phyloP scores from a whole-genome alignment of 37 sponge, comb jelly and placozoan genomes.

The Axinella damicornis region DNA sequence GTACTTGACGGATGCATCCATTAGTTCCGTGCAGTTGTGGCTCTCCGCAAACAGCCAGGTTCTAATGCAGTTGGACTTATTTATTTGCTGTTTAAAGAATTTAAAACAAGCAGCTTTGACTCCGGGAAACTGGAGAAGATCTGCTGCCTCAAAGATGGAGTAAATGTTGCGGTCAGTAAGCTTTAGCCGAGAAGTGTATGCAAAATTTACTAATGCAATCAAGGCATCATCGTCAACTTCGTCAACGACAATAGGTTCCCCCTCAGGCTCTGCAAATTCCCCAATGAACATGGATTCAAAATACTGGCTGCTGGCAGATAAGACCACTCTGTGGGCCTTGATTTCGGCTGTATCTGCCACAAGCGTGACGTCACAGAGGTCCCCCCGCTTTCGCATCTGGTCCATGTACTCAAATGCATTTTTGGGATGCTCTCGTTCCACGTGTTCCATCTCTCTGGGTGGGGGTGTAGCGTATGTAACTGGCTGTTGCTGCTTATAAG shows the following conservation, averaged over 20 bases:
- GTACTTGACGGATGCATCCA: conserved; percentile 65
- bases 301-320: conserved; percentile 75
- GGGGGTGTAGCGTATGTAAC: conserved; percentile 52
- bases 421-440: conserved; percentile 64
- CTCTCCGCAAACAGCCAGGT: conserved; percentile 73
- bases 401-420: conserved; percentile 64
- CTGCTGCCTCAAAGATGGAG: conserved; percentile 68
- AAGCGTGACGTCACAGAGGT: conserved; percentile 78
- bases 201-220: conserved; percentile 61
- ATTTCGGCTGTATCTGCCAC: conserved; percentile 22
- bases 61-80: conserved; percentile 76
- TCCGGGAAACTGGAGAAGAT: conserved; percentile 66
- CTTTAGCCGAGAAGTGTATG: conserved; percentile 76
- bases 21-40: conserved; percentile 70
- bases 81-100: conserved; percentile 74
- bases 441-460: conserved; percentile 58
- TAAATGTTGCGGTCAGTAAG: conserved; percentile 79
- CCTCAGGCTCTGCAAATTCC: conserved; percentile 63
- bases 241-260: conserved; percentile 62
- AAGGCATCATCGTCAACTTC: conserved; percentile 69
- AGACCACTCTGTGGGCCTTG: conserved; percentile 73
- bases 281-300: conserved; percentile 85
- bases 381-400: conserved; percentile 64
- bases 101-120: conserved; percentile 75
- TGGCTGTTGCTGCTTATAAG: conserved; percentile 12